Evolutionary conservation across 2,113 vertebrate genomes (phyloP).

Genomic region (Colaptes auratus): DNA sequence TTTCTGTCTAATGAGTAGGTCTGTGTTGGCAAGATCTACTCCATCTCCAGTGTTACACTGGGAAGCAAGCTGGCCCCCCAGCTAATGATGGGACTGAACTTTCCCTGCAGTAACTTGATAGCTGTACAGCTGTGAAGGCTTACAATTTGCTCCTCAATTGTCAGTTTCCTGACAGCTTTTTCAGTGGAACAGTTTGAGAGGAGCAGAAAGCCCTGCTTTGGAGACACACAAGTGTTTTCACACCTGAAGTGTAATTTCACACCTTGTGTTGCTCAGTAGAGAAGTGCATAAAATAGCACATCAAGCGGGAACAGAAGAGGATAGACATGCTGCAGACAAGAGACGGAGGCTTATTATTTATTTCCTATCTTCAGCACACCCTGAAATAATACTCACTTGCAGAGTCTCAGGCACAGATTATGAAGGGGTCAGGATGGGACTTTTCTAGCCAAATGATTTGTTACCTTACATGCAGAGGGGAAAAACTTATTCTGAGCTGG

Average conservation of each 20-base stretch:
- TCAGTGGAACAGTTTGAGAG: constrained; percentile 69
- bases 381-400: constrained; percentile 60
- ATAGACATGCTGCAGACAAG: constrained; percentile 67
- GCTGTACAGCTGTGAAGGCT: constrained; percentile 48
- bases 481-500: constrained; percentile 22
- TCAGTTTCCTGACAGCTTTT: constrained; percentile 74
- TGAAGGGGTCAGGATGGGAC: constrained; percentile 39
- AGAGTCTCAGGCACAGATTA: constrained; percentile 39
- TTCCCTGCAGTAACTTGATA: not conserved
- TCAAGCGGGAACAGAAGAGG: constrained; percentile 74
- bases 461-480: not conserved
- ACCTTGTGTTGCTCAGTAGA: constrained; percentile 79
- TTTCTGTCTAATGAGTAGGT: not conserved
- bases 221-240: constrained; percentile 78
- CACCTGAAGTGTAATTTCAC: constrained; percentile 81
- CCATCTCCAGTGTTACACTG: not conserved
- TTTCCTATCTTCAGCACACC: constrained; percentile 57
- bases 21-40: constrained; percentile 33
- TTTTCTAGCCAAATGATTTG: constrained; percentile 54
- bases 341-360: constrained; percentile 68
- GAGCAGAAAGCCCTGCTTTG: constrained; percentile 71
- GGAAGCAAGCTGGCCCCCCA: constrained; percentile 8
- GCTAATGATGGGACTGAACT: constrained; percentile 16
- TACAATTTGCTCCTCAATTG: constrained; percentile 55
- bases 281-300: constrained; percentile 80